Evolutionary conservation across 2,888 invertebrate species (phyloP), one percentile per base, ranked within the genome.

Genomic region (Tipula confusa): DNA sequence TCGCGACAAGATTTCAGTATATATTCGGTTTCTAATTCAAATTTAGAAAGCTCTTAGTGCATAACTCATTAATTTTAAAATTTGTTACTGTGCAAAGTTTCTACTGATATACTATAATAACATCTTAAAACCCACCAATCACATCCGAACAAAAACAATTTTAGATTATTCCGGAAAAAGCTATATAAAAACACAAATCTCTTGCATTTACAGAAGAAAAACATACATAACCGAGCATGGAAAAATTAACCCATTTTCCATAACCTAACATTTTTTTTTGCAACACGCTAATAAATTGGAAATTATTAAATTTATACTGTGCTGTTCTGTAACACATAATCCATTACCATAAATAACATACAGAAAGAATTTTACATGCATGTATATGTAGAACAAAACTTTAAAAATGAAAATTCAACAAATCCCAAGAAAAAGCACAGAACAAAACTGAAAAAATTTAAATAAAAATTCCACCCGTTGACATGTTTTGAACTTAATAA

Each of bases 241-340:
- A 24, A 24, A 64, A 64, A 7, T 64, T 64, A 64, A 64, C 64
- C 64, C 64, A 64, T 64, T 64, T 64, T 64, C 64, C 18, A 64
- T 24, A 24, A 64, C 24, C 24, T 24, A 24, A 18, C 15, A 5
- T 43, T 3, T 43, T 43, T n/a, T 43, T 43, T 7, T 15, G 24
- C 24, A 64, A 24, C 64, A 64, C 18, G 64, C 64, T 64, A 64
- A 64, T 64, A 64, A 64, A 64, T 64, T 64, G 64, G 24, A 64
- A 64, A 64, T 43, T 43, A 43, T 43, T 43, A 43, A 43, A 64
- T 64, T 24, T 64, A 64, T 64, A 24, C 64, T 64, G 24, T 64
- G 64, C 64, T 64, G 64, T n/a, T n/a, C 64, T 64, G 64, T 64
- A 64, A 64, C 64, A 64, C 64, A 64, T 64, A 64, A 64, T 64